These are phyloP conservation scores for Monodelphis domestica DNA, from an alignment of 2,797 vertebrate species.

Conservation along the genomic window DNA sequence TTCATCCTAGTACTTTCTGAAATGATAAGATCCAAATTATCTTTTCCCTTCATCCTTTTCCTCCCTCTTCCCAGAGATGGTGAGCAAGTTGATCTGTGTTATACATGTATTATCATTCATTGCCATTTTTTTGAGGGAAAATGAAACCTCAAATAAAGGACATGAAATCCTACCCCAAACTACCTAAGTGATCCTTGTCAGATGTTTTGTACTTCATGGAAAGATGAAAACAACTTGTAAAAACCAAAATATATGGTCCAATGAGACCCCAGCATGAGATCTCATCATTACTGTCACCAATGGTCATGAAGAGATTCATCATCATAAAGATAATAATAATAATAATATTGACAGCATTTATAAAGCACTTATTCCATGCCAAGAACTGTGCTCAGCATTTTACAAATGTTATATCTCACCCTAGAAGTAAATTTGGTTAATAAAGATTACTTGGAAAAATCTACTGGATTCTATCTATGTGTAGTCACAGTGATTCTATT, in stretches of 20 bases:
- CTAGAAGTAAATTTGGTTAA: background rate
- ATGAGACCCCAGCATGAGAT: background rate
- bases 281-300: background rate
- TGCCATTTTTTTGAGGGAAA: too few relatives aligned
- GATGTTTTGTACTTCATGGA: background rate
- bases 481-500: background rate
- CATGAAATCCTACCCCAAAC: background rate
- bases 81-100: too few relatives aligned
- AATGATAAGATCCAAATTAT: too few relatives aligned
- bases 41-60: too few relatives aligned
- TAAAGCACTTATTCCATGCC: background rate
- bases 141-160: background rate
- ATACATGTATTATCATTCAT: too few relatives aligned
- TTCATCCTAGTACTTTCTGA: too few relatives aligned
- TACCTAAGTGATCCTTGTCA: background rate
- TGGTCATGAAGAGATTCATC: background rate
- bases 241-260: background rate
- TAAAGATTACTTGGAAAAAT: background rate
- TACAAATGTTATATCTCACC: background rate
- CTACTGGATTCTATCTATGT: background rate
- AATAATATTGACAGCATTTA: background rate
- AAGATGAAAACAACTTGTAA: background rate
- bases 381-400: background rate
- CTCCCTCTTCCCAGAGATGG: too few relatives aligned
- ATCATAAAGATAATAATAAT: background rate